Evolutionary conservation across 2,797 vertebrate genomes (phyloP).

Genomic region (Rhynchonycteris naso): DNA sequence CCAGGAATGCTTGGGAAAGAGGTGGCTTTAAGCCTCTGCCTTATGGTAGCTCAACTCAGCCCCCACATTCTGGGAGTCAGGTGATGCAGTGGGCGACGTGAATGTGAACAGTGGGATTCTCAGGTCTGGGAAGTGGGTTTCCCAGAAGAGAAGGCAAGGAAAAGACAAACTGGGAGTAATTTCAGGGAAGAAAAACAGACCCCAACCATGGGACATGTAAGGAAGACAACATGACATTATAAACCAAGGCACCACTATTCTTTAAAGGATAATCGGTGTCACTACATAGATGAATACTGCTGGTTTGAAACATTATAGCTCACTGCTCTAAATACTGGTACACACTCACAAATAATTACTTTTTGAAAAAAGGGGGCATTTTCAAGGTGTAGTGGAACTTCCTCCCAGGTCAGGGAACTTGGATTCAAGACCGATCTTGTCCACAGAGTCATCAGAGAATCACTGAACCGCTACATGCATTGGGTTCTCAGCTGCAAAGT

Average conservation of each 20-base stretch:
- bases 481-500: not conserved
- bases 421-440: not conserved
- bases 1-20: not conserved
- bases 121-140: not conserved
- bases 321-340: not conserved
- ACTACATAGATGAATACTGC: not conserved
- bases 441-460: not conserved
- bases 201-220: not conserved
- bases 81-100: not conserved
- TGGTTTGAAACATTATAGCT: not conserved
- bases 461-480: not conserved
- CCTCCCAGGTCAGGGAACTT: not conserved
- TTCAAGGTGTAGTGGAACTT: not conserved
- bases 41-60: not conserved
- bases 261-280: not conserved
- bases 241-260: not conserved
- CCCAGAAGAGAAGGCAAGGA: not conserved
- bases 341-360: not conserved
- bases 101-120: not conserved
- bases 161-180: not conserved
- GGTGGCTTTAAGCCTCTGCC: not conserved
- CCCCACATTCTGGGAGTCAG: not conserved
- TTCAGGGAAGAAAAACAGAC: not conserved
- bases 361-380: not conserved
- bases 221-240: not conserved